Evolutionary conservation across 2,888 invertebrate genomes (phyloP).

Genomic region (Crepidodera aurea): DNA sequence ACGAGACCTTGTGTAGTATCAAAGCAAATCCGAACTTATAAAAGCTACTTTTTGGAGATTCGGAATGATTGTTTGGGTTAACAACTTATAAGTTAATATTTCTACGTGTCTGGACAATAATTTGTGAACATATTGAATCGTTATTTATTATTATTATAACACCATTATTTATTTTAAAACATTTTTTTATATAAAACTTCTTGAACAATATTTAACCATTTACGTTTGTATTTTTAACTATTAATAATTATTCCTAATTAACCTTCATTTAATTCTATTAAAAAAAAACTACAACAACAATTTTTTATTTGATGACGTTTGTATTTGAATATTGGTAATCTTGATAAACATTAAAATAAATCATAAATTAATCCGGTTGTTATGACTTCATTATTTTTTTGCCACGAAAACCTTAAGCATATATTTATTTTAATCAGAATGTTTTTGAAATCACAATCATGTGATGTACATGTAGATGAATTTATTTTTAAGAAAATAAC

Average conservation of each 20-base stretch:
- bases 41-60: conserved; percentile 1
- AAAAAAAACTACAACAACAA: background rate
- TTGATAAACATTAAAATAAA: conserved; percentile 6
- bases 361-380: conserved; percentile 7
- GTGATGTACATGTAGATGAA: conserved; percentile 5
- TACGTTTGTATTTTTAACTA: background rate
- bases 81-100: background rate
- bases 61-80: background rate
- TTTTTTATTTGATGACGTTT: conserved; percentile 7
- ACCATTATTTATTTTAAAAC: too few species aligned
- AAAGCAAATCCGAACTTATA: background rate
- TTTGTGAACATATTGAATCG: background rate
- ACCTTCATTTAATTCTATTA: background rate
- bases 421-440: conserved; percentile 24
- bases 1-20: background rate
- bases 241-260: background rate
- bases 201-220: background rate
- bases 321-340: background rate
- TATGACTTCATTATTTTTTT: conserved; percentile 9
- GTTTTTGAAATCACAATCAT: conserved; percentile 31
- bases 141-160: too few species aligned
- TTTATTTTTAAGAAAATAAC: too few species aligned
- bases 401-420: conserved; percentile 6
- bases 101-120: background rate
- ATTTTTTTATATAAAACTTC: too few species aligned